Evolutionary conservation across 2,797 vertebrate genomes (phyloP), one percentile per base, ranked within the genome.

Genomic region (Myiotriccus ornatus): DNA sequence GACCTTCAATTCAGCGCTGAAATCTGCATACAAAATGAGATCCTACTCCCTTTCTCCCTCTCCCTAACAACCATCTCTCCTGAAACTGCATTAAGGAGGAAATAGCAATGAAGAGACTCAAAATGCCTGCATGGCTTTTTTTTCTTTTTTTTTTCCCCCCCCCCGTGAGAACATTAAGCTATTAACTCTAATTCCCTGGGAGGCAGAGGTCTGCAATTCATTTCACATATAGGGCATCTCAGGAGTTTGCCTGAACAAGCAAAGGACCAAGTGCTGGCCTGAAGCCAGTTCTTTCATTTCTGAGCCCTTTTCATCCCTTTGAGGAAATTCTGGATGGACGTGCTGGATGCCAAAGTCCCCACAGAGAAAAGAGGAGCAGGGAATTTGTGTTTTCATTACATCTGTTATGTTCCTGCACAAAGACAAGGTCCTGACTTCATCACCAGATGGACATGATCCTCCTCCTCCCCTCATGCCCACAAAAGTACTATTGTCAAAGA

Each of bases 1-100:
- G 67, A 91, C 41, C 39, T 94, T 83, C 57, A 84, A 18, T 75
- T 93, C 77, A 53, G 63, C 52, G 30, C 52, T 57, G 65, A 93
- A 93, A 94, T 91, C 77, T 90, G 70, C 85, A 82, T 79, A 64
- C 37, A 92, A 87, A 90, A 94, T 90, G 71, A 68, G 83, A 91
- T 78, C 44, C 64, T 79, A 24, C 53, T 81, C 39, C 69, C 84
- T 90, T 43, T 81, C 53, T 80, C 39, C 69, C 84, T 90, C 46
- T 81, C 70, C 88, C 77, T 92, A 84, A 93, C 86, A 94, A 92
- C 84, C 90, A 35, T 50, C 46, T 80, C 80, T 87, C 68, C 81
- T 81, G 92, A 90, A 95, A 60, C 28, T 3, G 8, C 65, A 37
- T 81, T 89, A 82, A 88, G 64, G 60, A 89, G 64, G 79, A 94